Conservation (phyloP, 2,888 invertebrate species). For the Drosophila aldrichi region DNA sequence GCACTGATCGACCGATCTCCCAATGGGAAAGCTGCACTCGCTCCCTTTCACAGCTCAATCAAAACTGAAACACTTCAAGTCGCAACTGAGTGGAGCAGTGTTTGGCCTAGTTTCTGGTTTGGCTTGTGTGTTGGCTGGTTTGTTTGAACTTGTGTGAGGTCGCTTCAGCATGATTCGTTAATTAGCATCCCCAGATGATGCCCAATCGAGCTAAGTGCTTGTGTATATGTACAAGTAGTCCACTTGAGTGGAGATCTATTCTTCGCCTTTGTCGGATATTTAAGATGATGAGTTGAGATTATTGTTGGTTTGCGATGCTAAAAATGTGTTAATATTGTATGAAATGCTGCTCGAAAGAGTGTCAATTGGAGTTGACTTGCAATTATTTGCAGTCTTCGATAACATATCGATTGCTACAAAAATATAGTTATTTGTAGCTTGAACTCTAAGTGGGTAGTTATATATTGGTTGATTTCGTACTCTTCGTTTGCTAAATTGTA, state of each 20-base stretch:
- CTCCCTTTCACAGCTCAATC: slow-evolving; percentile 42
- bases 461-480: no score
- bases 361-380: neutral
- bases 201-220: slow-evolving; percentile 26
- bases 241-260: slow-evolving; percentile 20
- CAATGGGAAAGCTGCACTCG: slow-evolving; percentile 4
- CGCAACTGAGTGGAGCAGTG: neutral
- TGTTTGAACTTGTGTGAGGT: slow-evolving; percentile 14
- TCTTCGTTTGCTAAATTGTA: no score
- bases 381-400: neutral
- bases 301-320: neutral
- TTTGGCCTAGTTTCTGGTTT: slow-evolving; percentile 22
- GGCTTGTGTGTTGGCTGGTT: neutral
- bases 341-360: neutral
- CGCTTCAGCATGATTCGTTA: slow-evolving; percentile 33
- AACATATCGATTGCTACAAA: neutral
- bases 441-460: no score
- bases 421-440: neutral
- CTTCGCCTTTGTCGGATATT: slow-evolving; percentile 8
- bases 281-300: neutral
- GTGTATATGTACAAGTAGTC: slow-evolving; percentile 24
- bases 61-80: slow-evolving; percentile 24
- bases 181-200: slow-evolving; percentile 44
- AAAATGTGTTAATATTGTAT: neutral
- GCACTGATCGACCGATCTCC: neutral